Evolutionary conservation across 2,113 vertebrate genomes (phyloP), one percentile per base, ranked within the genome.

Genomic region (Donacobius atricapilla): DNA sequence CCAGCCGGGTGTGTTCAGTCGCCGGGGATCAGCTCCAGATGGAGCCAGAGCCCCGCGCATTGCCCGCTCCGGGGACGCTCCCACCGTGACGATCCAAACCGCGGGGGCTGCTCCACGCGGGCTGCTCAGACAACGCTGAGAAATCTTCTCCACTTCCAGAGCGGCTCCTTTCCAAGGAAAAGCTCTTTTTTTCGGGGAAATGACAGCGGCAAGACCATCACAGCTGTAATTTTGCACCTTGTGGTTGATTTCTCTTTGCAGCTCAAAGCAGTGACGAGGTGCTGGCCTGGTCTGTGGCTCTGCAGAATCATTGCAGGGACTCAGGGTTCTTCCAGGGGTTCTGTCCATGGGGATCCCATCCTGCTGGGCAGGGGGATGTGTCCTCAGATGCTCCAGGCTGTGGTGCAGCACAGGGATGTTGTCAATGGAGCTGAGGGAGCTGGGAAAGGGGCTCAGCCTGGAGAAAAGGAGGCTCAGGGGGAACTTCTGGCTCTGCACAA

Each of bases 41-140:
- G 94, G 94, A 97, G 96, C 94, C 94, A 96, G 35, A 97, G 94
- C 84, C 42, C 57, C 0, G 31, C 83, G 10, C 76, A 56, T 3
- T 3, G 20, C 85, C 30, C 1, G 2, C 9, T 2, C 23, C 2
- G 2, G 27, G 53, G 20, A 30, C 68, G 0, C 1, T 0, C 25
- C 31, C 19, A 0, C 42, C 0, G 44, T 1, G 19, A 3, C 1
- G 0, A 0, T 0, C 10, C 51, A 4, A 10, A 24, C 21, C 10
- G 6, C 12, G 11, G 13, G 13, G 3, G 3, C 31, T 73, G 6
- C 45, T 64, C 76, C 4, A 0, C 20, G 10, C 19, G 35, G 7
- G 37, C 73, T 54, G 73, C 85, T 80, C 70, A 21, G 21, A 31
- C 75, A 69, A 4, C 2, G 1, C 33, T 30, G n/a, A 15, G 4